Conservation (phyloP, 2,888 invertebrate genomes). For the Mesorhabditis belari region DNA sequence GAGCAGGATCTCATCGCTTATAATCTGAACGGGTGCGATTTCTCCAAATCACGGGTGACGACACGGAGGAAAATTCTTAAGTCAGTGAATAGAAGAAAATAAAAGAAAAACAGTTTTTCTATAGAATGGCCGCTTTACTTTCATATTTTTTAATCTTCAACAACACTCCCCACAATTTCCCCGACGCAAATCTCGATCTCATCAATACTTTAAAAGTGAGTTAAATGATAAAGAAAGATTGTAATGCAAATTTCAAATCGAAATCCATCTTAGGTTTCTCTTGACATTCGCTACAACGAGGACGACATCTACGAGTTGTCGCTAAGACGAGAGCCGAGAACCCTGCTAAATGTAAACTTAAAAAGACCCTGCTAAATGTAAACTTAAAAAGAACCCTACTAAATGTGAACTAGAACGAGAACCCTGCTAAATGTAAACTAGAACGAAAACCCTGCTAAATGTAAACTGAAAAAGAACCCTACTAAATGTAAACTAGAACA, state of each 20-base stretch:
- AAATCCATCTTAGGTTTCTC: constrained; percentile 56
- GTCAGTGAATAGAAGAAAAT: constrained; percentile 53
- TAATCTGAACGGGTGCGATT: constrained; percentile 52
- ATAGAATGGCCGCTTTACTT: constrained; percentile 58
- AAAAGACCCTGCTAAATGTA: no score
- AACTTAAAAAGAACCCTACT: no score
- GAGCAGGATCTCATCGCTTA: constrained; percentile 60
- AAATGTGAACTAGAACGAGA: no score
- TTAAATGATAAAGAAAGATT: background rate
- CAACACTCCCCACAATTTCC: constrained; percentile 55
- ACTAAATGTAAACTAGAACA: no score
- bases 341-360: constrained; percentile 52
- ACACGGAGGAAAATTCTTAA: constrained; percentile 19
- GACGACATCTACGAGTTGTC: constrained; percentile 63
- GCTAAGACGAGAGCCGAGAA: constrained; percentile 60
- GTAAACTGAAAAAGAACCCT: no score
- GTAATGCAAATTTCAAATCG: background rate
- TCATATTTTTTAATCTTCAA: constrained; percentile 56
- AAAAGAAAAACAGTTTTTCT: constrained; percentile 47
- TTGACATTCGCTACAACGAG: constrained; percentile 61
- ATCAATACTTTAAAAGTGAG: constrained; percentile 61
- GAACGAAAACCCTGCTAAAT: no score
- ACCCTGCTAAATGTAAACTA: no score
- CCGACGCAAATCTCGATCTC: constrained; percentile 60
- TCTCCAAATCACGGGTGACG: constrained; percentile 41